Percentiles rank a stretch among this genome's conserved stretches.
phyloP scores from a whole-genome alignment of 2,797 vertebrate species.

The Ptychadena robeensis region DNA sequence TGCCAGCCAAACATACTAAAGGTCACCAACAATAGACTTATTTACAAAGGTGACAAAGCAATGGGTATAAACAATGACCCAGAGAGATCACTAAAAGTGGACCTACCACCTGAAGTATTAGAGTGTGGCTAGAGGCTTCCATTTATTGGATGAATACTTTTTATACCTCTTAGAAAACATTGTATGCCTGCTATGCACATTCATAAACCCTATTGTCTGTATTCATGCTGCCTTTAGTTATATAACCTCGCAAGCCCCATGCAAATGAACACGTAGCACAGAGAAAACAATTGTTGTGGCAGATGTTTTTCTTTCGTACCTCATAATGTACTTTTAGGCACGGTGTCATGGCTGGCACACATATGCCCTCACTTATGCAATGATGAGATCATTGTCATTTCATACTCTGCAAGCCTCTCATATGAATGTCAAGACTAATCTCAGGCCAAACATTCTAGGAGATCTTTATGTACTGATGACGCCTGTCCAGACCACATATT shows the following conservation, averaged over 20 bases:
- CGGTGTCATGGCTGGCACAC: too few relatives aligned
- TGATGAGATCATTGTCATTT: not conserved
- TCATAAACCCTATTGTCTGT: not conserved
- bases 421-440: not conserved
- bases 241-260: not conserved
- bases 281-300: not conserved
- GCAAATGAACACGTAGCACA: not conserved
- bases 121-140: too few relatives aligned
- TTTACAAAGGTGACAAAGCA: not conserved
- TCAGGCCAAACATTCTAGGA: not conserved
- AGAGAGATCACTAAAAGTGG: not conserved
- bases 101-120: not conserved
- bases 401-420: not conserved
- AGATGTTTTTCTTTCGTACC: not conserved
- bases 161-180: too few relatives aligned
- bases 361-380: not conserved
- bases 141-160: not conserved
- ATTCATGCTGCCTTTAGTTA: not conserved
- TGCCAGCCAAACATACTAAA: too few relatives aligned
- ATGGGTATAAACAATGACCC: not conserved
- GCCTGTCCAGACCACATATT: not conserved
- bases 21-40: not conserved
- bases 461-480: not conserved
- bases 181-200: not conserved
- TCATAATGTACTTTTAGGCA: not conserved